Percentiles rank a stretch among this genome's conserved stretches.
Evolutionary conservation across 2,797 vertebrate genomes (phyloP).

Genomic region (Discoglossus pictus): DNA sequence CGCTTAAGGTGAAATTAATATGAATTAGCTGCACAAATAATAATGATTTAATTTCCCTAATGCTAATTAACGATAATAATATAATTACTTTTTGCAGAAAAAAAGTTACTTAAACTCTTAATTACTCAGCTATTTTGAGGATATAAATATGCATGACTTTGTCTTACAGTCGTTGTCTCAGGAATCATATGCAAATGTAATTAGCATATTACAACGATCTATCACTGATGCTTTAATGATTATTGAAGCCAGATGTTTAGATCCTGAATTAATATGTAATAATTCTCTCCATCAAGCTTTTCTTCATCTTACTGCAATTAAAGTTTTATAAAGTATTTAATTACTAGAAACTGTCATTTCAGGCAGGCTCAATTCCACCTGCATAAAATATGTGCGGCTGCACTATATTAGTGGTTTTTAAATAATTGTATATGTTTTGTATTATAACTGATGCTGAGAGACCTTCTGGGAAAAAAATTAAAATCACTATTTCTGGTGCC

Average conservation of each 20-base stretch:
- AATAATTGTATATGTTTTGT: too few relatives aligned
- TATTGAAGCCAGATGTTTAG: slow-evolving; percentile 42
- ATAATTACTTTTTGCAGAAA: slow-evolving; percentile 55
- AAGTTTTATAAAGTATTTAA: too few relatives aligned
- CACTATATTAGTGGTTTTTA: too few relatives aligned
- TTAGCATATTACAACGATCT: slow-evolving; percentile 48
- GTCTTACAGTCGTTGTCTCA: slow-evolving; percentile 39
- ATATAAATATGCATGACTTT: slow-evolving; percentile 61
- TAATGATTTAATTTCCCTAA: slow-evolving; percentile 58
- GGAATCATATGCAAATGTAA: slow-evolving; percentile 49
- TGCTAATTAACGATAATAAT: slow-evolving; percentile 64
- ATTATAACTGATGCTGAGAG: too few relatives aligned
- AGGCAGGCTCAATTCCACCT: too few relatives aligned
- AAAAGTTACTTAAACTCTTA: slow-evolving; percentile 63
- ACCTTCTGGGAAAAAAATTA: too few relatives aligned
- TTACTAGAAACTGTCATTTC: too few relatives aligned
- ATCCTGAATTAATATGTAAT: slow-evolving; percentile 26
- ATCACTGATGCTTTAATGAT: slow-evolving; percentile 37
- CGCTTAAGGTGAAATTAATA: slow-evolving; percentile 24
- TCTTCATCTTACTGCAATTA: too few relatives aligned
- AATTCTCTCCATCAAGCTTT: too few relatives aligned
- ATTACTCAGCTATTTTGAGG: slow-evolving; percentile 61
- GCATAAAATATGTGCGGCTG: too few relatives aligned
- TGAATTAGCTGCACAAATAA: slow-evolving; percentile 58
- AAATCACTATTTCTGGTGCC: too few relatives aligned